Base-by-base conservation (phyloP, 2,113 vertebrate species). In the Heterocephalus glaber region DNA sequence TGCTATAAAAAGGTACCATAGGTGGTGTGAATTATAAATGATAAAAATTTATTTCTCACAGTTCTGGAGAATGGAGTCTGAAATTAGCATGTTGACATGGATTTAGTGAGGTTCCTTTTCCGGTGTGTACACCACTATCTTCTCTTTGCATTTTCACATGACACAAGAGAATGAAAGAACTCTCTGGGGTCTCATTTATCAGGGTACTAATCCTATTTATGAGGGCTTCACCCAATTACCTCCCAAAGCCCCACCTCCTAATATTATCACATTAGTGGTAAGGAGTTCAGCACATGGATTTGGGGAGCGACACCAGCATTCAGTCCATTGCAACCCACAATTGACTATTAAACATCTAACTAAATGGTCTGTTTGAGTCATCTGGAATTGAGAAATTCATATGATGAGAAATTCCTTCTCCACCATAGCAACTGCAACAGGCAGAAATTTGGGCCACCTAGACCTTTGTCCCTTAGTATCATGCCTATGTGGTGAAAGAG, bases 261-360 rank as follows among this genome's bases (percentile, higher is more conserved):
- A 61, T 68, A 22, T 76, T 38, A 54, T 84, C 41, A 44, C 52
- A 22, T 24, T 54, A 6, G 14, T 22, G 41, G n/a, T 20, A 22
- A 92, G 65, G 35, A 88, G 84, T 89, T 54, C 60, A 93, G 41
- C 44, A n/a, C 66, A 52, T 41, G 86, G 76, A 84, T 68, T 79
- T 89, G 24, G 26, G 35, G n/a, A 14, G 89, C 58, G 80, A 86
- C 30, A 81, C 8, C 16, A 35, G 49, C 35, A 70, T 85, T n/a
- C 44, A 54, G 72, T 60, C 33, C 41, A 44, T 54, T 70, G 28
- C 30, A 28, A 61, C 33, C 41, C 41, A 28, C 84, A 89, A 63
- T 28, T 82, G 65, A 79, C 88, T 63, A 63, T 92, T 70, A 83
- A 86, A 61, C 47, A 47, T 35, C 84, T 61, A 89, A 52, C 16